Base-by-base conservation (phyloP, 2,888 invertebrate genomes). In the Caenorhabditis doughertyi region DNA sequence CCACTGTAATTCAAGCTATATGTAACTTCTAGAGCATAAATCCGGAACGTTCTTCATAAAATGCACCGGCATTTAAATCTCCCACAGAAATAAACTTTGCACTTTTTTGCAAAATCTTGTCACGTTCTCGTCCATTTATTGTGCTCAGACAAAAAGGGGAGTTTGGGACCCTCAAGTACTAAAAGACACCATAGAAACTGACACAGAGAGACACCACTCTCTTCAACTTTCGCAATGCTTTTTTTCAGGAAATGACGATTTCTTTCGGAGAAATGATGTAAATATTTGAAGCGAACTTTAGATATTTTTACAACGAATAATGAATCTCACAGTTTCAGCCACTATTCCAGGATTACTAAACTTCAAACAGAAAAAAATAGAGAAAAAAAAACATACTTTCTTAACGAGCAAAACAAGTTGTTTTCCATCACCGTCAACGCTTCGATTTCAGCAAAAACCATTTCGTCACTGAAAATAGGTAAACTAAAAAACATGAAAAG, bases 381-480 rank as follows among this genome's bases (percentile, higher is more conserved):
- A 32, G 23, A 72, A n/a, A n/a, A n/a, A n/a, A n/a, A n/a, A 62
- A 84, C 84, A 53, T 51, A 85, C 85, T 71, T 83, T 79, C 85
- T 79, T 39, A 80, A 55, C 13, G 80, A 79, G 70, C 83, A 87
- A 79, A 89, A 87, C 53, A 89, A 72, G 56, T 87, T 85, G 81
- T 89, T 89, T 64, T 89, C 89, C 87, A 89, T 86, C 11, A 83
- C 85, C 7, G 84, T 79, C 60, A 88, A 35, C 25, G 88, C 86
- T 51, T 88, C 88, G 73, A 88, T 83, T 32, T 84, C 85, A 3
- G 74, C 79, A 55, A 76, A 77, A 25, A 77, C 82, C 82, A 82
- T 82, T 65, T 81, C 81, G 51, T 82, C 82, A 72, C 82, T 82
- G 82, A 53, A 81, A 80, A 32, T n/a, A n/a, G n/a, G n/a, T n/a